Percentiles rank a stretch among this genome's conserved stretches.
Conservation (phyloP, 2,888 invertebrate species). For the Campopleginae sp. region DNA sequence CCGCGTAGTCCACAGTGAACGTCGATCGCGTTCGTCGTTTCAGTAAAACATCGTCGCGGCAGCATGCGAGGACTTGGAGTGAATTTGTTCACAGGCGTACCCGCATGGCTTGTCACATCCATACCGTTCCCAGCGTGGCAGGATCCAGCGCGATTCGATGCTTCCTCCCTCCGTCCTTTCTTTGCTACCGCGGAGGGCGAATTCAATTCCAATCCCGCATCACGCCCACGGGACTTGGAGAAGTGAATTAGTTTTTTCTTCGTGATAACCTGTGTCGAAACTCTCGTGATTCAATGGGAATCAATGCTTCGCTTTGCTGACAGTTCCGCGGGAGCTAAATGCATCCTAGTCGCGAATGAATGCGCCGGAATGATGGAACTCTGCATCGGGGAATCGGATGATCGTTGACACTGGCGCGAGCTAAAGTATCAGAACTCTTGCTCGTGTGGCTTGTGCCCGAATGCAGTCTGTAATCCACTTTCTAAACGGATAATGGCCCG, state of each 20-base stretch:
- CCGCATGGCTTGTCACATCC: conserved; percentile 52
- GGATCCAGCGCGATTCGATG: conserved; percentile 13
- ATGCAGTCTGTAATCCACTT: conserved; percentile 57
- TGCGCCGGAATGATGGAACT: conserved; percentile 54
- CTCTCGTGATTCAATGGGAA: conserved; percentile 71
- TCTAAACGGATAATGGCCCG: conserved; percentile 47
- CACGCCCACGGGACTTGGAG: conserved; percentile 64
- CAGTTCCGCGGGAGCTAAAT: conserved; percentile 71
- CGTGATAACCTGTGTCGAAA: conserved; percentile 57
- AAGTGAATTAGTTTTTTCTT: conserved; percentile 58
- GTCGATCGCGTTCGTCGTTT: conserved; percentile 70
- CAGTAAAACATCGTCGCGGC: conserved; percentile 66
- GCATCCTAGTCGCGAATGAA: conserved; percentile 37
- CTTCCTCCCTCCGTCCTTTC: conserved; percentile 32
- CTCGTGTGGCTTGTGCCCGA: conserved; percentile 40
- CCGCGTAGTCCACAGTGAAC: conserved; percentile 56
- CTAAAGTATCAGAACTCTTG: conserved; percentile 54
- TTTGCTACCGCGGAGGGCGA: not conserved
- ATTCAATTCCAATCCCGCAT: conserved; percentile 49
- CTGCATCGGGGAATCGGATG: conserved; percentile 25
- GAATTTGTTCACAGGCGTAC: conserved; percentile 63
- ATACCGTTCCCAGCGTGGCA: conserved; percentile 31
- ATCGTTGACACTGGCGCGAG: conserved; percentile 52
- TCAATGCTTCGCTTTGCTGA: conserved; percentile 65
- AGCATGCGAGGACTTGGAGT: conserved; percentile 47